Base-by-base conservation (phyloP, 2,113 vertebrate species). In the Labeo rohita region DNA sequence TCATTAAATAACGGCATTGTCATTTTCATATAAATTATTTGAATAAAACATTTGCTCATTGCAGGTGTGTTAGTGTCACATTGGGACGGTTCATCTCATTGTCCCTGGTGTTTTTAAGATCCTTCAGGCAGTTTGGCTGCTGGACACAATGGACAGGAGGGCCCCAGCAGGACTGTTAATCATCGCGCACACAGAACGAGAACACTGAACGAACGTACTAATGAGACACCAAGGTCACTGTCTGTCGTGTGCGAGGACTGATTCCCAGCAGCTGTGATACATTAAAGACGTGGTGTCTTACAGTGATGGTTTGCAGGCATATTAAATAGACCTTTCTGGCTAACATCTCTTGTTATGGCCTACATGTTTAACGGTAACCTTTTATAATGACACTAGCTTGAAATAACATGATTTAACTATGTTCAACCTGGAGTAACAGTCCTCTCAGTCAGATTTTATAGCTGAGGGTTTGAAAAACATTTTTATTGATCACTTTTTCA, bases 201-300 rank as follows among this genome's bases (percentile, higher is more conserved):
- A 68, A 28, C 59, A 80, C 15, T 36, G 61, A 54, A 84, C 82
- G 83, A 47, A 47, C 81, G 77, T 89, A 85, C 87, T 84, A 83
- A 90, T 87, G 23, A 78, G n/a, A 79, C 34, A 89, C 86, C 89
- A 88, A 86, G 92, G 90, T 92, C 91, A 83, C 45, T 12, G 68
- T 89, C 89, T 88, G 88, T 85, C 77, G 89, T 84, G 85, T 86
- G 52, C 34, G 36, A 52, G 87, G 88, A 90, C 87, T 90, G 88
- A 88, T 70, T 78, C 79, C 65, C 87, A 88, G 83, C 92, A 92
- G 92, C 90, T 89, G 89, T 23, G 91, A 79, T 79, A 87, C 18
- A 79, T 61, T 36, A 59, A 63, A 52, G 8, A 75, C 39, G 2
- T 45, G n/a, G 39, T 43, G 63, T 54, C 45, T 77, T 28, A 63